Conservation (phyloP, 2,113 vertebrate genomes). For the Falco punctatus region DNA sequence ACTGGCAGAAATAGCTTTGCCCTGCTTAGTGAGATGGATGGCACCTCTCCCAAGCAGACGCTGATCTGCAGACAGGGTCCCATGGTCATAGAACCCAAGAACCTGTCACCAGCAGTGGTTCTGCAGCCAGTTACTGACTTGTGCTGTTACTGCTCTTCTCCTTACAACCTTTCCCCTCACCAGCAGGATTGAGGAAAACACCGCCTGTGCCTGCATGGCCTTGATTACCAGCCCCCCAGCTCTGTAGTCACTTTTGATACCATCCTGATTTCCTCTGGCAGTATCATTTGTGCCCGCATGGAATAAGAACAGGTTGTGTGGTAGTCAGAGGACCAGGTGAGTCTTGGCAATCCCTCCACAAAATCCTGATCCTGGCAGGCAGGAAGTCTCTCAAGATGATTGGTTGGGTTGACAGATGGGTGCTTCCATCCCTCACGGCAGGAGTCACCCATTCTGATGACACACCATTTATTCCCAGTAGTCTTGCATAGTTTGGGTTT, state of each 20-base stretch:
- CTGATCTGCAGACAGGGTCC: neutral
- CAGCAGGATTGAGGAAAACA: too few species aligned
- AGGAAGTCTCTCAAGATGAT: neutral
- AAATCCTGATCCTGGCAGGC: neutral
- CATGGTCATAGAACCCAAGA: neutral
- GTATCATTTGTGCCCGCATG: too few species aligned
- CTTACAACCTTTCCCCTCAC: neutral
- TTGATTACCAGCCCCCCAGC: too few species aligned
- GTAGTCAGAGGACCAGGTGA: too few species aligned
- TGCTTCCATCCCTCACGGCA: neutral
- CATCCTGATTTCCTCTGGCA: too few species aligned
- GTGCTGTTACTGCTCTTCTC: neutral
- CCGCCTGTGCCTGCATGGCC: too few species aligned
- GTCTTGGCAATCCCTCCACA: neutral
- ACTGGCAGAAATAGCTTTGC: too few species aligned
- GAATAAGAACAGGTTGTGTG: too few species aligned
- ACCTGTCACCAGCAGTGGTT: neutral
- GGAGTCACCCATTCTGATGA: neutral
- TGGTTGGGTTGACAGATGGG: neutral
- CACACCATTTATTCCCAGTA: neutral
- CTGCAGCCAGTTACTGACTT: neutral
- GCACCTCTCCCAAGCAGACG: neutral
- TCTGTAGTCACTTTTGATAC: too few species aligned
- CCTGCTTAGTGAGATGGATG: neutral
- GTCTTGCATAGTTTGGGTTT: neutral